Percentiles rank a stretch among this genome's conserved stretches.
These are phyloP conservation scores for Avahi laniger DNA, from an alignment of 2,797 vertebrate species.

Conservation along the genomic window DNA sequence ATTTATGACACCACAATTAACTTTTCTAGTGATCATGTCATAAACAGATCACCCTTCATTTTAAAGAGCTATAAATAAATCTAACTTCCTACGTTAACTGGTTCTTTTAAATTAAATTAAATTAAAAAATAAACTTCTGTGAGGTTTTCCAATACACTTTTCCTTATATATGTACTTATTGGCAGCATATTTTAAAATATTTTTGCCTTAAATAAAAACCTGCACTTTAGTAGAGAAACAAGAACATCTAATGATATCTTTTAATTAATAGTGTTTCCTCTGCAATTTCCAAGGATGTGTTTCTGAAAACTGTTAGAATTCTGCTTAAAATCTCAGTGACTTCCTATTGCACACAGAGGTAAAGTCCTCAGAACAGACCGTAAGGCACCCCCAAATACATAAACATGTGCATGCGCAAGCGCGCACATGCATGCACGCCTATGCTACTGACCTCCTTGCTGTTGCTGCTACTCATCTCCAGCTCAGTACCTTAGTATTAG, in stretches of 20 bases:
- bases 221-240: not conserved
- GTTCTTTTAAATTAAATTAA: conserved; percentile 31
- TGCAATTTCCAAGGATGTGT: conserved; percentile 20
- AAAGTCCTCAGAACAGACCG: not conserved
- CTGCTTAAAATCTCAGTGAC: conserved; percentile 14
- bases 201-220: conserved; percentile 47
- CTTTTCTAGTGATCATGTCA: conserved; percentile 58
- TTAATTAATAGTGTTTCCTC: not conserved
- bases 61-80: conserved; percentile 47
- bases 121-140: not conserved
- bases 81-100: not conserved
- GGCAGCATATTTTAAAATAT: conserved; percentile 72
- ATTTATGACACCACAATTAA: conserved; percentile 67
- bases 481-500: not conserved
- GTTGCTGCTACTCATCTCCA: not conserved
- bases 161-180: conserved; percentile 3
- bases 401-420: not conserved
- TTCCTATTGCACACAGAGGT: not conserved
- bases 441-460: not conserved
- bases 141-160: conserved; percentile 1
- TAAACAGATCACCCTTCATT: conserved; percentile 43
- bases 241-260: not conserved
- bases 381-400: not conserved
- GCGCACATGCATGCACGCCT: no score
- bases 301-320: conserved; percentile 36